These are phyloP conservation scores for Dicyrtoma fusca DNA, from an alignment of 2,888 invertebrate genomes.

Conservation along the genomic window DNA sequence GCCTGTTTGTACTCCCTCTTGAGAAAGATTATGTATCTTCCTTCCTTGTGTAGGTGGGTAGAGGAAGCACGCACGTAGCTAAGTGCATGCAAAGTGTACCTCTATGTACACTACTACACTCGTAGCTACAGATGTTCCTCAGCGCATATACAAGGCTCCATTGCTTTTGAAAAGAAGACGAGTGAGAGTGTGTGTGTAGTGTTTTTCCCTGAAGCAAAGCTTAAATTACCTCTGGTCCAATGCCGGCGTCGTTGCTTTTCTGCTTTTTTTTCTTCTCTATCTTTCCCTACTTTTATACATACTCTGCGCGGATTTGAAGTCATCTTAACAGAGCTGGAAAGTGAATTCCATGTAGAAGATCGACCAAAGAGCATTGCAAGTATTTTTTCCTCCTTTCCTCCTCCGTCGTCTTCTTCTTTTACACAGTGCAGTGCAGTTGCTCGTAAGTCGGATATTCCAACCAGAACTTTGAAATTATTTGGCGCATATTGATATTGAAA, in stretches of 20 bases:
- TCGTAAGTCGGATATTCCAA: background rate
- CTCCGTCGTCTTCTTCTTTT: background rate
- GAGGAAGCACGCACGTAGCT: too few relatives aligned
- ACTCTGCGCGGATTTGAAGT: conserved; percentile 23
- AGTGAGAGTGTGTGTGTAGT: too few relatives aligned
- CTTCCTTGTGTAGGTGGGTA: background rate
- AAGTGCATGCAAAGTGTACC: background rate
- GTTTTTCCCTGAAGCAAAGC: conserved; percentile 27
- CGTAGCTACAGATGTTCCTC: background rate
- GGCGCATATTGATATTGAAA: conserved; percentile 38
- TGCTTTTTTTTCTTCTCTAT: background rate
- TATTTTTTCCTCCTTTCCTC: conserved; percentile 7
- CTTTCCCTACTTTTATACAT: background rate
- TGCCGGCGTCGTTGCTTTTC: conserved; percentile 7
- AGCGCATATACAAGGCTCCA: too few relatives aligned
- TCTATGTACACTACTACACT: conserved; percentile 6
- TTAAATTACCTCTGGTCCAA: conserved; percentile 39
- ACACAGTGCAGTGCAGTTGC: background rate
- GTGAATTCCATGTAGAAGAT: conserved; percentile 32
- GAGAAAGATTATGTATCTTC: too few relatives aligned
- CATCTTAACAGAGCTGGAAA: conserved; percentile 33
- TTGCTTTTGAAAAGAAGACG: background rate
- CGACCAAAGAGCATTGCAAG: background rate
- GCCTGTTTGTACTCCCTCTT: too few relatives aligned
- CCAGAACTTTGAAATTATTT: conserved; percentile 36